phyloP scores from a whole-genome alignment of 2,797 vertebrate species.

The Gouania willdenowi region DNA sequence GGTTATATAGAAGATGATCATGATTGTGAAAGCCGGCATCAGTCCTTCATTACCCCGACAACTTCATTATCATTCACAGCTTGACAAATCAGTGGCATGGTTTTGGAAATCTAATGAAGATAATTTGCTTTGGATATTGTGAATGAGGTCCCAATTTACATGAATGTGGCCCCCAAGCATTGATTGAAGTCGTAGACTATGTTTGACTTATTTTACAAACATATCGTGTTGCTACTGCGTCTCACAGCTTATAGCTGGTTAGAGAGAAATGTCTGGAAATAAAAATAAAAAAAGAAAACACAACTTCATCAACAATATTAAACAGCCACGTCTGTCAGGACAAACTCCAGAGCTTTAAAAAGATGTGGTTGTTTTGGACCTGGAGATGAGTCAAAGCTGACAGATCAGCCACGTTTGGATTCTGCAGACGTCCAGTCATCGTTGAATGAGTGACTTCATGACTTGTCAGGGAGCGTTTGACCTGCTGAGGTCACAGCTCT shows the following conservation, averaged over 20 bases:
- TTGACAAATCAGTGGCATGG: slow-evolving; percentile 70
- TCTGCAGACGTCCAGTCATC: slow-evolving; percentile 49
- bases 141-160: slow-evolving; percentile 67
- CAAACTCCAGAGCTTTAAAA: slow-evolving; percentile 13
- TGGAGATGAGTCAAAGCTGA: slow-evolving; percentile 61
- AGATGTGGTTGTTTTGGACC: slow-evolving; percentile 40
- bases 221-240: background rate
- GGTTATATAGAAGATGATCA: slow-evolving; percentile 69
- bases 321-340: slow-evolving; percentile 34
- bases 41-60: slow-evolving; percentile 70
- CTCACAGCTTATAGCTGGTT: background rate
- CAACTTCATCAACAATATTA: too few relatives aligned
- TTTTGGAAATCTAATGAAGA: slow-evolving; percentile 71
- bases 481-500: slow-evolving; percentile 9
- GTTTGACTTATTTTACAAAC: slow-evolving; percentile 46
- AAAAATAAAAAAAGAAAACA: slow-evolving; percentile 21
- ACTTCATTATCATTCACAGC: slow-evolving; percentile 77
- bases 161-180: slow-evolving; percentile 57
- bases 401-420: slow-evolving; percentile 27
- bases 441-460: slow-evolving; percentile 41
- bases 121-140: slow-evolving; percentile 71
- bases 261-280: background rate
- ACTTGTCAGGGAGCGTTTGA: slow-evolving; percentile 52
- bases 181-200: slow-evolving; percentile 57
- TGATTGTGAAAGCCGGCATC: slow-evolving; percentile 69